phyloP scores from a whole-genome alignment of 2,113 vertebrate genomes.

The Cololabis saira region DNA sequence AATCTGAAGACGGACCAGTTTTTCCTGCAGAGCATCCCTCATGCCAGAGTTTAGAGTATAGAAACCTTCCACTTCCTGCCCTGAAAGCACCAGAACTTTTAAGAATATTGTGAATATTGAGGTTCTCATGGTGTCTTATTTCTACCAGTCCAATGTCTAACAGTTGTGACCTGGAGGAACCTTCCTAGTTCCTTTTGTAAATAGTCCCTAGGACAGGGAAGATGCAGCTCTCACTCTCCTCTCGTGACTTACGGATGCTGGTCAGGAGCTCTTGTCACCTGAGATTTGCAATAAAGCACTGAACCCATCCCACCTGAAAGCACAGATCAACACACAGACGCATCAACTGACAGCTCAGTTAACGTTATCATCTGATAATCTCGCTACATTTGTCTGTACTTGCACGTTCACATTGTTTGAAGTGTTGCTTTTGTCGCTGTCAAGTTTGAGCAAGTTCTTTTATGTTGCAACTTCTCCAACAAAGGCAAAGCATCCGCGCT shows the following conservation, averaged over 20 bases:
- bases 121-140: too few relatives aligned
- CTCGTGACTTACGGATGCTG: neutral
- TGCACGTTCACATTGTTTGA: slow-evolving; percentile 17
- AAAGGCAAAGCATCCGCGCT: neutral
- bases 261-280: neutral
- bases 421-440: slow-evolving; percentile 29
- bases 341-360: slow-evolving; percentile 21
- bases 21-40: too few relatives aligned
- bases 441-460: slow-evolving; percentile 48
- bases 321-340: neutral
- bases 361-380: slow-evolving; percentile 26
- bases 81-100: too few relatives aligned
- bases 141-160: too few relatives aligned
- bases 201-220: too few relatives aligned
- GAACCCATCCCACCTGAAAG: neutral
- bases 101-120: too few relatives aligned
- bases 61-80: too few relatives aligned
- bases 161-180: too few relatives aligned
- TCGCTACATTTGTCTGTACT: slow-evolving; percentile 33
- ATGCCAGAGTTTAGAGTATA: too few relatives aligned
- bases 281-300: neutral
- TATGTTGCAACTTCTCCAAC: slow-evolving; percentile 14
- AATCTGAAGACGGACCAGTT: too few relatives aligned
- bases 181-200: too few relatives aligned
- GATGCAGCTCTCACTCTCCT: too few relatives aligned